Base-by-base conservation (phyloP, 2,888 invertebrate genomes). In the Drosophila anceps region DNA sequence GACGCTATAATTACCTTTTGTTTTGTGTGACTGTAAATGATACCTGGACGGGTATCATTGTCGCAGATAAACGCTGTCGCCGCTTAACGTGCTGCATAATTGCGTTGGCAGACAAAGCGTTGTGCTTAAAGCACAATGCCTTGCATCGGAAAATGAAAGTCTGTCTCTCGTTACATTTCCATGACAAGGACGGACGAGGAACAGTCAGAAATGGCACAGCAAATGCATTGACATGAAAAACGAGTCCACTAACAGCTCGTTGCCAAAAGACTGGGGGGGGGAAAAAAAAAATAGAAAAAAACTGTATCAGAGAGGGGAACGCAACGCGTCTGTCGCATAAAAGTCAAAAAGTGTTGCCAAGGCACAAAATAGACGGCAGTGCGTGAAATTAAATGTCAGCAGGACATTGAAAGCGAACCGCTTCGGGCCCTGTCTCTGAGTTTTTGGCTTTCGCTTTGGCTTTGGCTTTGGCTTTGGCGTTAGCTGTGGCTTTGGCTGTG, bases 371-470 rank as follows among this genome's bases (percentile, higher is more conserved):
- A 80, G 81, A 86, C 87, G 82, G 85, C 87, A 87, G 84, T 87
- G 84, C 85, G 85, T 86, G 85, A 86, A 86, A 86, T 86, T 86
- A 87, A 86, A 86, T 87, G 85, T 83, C 87, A 86, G 87, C 87
- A 82, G 82, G 85, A 87, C 87, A 84, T 84, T 81, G 83, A 82
- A 85, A 80, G 65, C 83, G 55, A 79, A 61, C 69, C 57, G 76
- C 66, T 59, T 50, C 65, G 65, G 46, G 65, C 55, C 20, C 20
- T 65, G 46, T 31, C 60, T 48, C 29, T 29, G 24, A 51, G 27
- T n/a, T 50, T 59, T 46, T 29, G 29, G 35, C 46, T 48, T 53
- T 6, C 24, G 62, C 27, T 68, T 61, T 31, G 33, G 41, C 31
- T 57, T 41, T 64, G 50, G 60, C 63, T 69, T 64, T 65, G 69